Percentiles rank a stretch among this genome's conserved stretches.
phyloP scores from a whole-genome alignment of 2,113 vertebrate species.

The Petaurus breviceps region DNA sequence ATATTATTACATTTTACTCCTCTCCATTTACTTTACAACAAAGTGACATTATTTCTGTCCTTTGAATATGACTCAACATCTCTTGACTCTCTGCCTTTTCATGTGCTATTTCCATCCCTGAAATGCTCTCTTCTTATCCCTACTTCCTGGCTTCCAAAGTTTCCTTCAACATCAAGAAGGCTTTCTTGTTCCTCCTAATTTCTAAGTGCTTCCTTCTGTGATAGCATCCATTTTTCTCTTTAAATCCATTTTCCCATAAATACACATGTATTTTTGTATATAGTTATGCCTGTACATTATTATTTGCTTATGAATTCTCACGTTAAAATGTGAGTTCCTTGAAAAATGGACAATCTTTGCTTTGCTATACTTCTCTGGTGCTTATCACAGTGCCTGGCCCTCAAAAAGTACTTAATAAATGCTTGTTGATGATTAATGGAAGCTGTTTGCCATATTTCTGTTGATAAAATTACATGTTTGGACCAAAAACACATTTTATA shows the following conservation, averaged over 20 bases:
- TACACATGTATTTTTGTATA: background rate
- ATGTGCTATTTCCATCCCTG: background rate
- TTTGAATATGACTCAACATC: background rate
- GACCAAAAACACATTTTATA: background rate
- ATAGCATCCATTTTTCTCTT: background rate
- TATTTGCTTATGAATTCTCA: background rate
- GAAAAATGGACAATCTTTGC: background rate
- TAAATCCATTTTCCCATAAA: background rate
- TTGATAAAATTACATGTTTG: background rate
- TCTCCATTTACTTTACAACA: background rate
- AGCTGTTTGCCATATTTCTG: background rate
- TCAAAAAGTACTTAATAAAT: too few relatives aligned
- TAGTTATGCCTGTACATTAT: background rate
- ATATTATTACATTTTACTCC: background rate
- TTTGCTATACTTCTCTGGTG: too few relatives aligned
- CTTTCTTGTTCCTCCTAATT: background rate
- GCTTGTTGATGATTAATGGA: background rate
- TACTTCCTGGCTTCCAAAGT: background rate
- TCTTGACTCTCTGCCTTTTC: background rate
- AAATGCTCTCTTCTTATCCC: background rate
- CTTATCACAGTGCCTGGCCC: too few relatives aligned
- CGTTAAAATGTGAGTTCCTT: background rate
- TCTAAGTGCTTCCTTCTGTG: background rate
- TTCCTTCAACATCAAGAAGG: background rate
- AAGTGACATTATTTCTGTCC: background rate